Percentiles rank a stretch among this genome's conserved stretches.
phyloP scores from a whole-genome alignment of 1,140 invertebrate species.

The Lepidurus arcticus region DNA sequence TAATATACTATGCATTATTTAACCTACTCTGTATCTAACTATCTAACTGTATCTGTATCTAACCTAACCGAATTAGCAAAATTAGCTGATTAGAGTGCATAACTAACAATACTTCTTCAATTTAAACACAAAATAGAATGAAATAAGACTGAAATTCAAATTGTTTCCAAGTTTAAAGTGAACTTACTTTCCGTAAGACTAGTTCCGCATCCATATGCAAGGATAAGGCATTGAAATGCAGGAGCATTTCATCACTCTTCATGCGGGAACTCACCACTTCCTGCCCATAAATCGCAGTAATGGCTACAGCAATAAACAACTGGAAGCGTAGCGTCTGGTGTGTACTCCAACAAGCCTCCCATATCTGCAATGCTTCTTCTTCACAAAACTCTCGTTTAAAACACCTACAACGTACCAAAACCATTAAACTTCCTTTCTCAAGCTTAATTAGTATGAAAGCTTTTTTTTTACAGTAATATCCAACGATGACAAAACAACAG shows the following conservation, averaged over 20 bases:
- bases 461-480: constrained; percentile 67
- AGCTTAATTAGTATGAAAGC: background rate
- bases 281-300: constrained; percentile 84
- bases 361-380: constrained; percentile 75
- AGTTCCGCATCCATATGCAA: constrained; percentile 93
- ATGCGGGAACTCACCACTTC: constrained; percentile 79
- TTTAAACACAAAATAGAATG: no score
- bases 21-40: no score
- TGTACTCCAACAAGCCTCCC: constrained; percentile 92
- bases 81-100: no score
- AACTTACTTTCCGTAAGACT: constrained; percentile 69
- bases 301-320: constrained; percentile 81
- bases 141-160: no score
- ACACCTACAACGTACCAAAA: constrained; percentile 51
- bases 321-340: constrained; percentile 91
- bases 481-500: constrained; percentile 86
- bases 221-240: constrained; percentile 88
- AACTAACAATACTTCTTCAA: no score
- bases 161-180: background rate
- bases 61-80: no score
- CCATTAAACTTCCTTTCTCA: background rate
- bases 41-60: no score
- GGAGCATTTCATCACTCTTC: constrained; percentile 83
- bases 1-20: no score
- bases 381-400: constrained; percentile 86